Base-by-base conservation (phyloP, 2,888 invertebrate genomes). In the Lochmaea capreae region DNA sequence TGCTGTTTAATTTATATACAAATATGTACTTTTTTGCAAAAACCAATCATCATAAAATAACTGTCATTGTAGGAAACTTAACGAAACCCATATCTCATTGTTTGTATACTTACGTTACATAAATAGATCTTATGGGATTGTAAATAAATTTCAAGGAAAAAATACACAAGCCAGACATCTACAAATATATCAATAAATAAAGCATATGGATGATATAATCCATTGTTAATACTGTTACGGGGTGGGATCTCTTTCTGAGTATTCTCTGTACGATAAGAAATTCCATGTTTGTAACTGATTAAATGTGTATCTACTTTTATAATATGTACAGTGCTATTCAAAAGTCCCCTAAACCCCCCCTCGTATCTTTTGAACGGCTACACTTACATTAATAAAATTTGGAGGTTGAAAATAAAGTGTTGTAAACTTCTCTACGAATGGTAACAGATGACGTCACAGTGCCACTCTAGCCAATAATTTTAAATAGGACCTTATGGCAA, bases 81-180 rank as follows among this genome's bases (percentile, higher is more conserved):
- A 63, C 62, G 18, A 18, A 63, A 18, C 12, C n/a, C 62, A 63
- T 63, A 43, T 16, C 42, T 22, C 6, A 42, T 63, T 63, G 43
- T 63, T 63, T 63, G 62, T 63, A 39, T 63, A 61, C 10, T 61
- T 61, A 43, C 33, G 26, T 59, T 26, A 33, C n/a, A 59, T 59
- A 33, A 59, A 54, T 54, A 54, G 18, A 54, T 39, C 39, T 43
- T 42, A 18, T 63, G 62, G 18, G 14, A 43, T 63, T 26, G 43
- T 63, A 63, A 42, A 63, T 63, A 39, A 11, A 43, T 63, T 43
- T 63, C 43, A 63, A 63, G 61, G 61, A 63, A 63, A 62, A 63
- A 59, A 59, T 43, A 62, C n/a, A 62, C 62, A 43, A 63, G 42
- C 16, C 11, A 43, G 16, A 63, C 42, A 33, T 39, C 6, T 42